Conservation (phyloP, 2,113 vertebrate genomes). For the Formicarius rufipectus region DNA sequence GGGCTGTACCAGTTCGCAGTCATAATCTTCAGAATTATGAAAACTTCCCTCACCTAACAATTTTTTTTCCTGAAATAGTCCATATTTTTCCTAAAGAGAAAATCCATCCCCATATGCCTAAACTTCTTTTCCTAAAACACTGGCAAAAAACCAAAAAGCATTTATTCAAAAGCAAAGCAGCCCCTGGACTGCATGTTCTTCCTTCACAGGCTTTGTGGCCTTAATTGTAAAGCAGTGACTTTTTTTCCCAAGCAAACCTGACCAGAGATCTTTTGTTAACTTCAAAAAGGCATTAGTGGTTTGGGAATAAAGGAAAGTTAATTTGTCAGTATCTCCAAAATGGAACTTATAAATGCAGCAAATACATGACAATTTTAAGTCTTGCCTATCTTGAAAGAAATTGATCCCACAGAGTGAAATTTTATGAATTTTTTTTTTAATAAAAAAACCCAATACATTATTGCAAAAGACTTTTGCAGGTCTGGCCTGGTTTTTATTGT, state of each 20-base stretch:
- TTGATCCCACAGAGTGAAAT: neutral
- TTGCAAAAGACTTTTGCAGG: neutral
- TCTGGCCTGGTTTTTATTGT: neutral
- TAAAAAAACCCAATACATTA: neutral
- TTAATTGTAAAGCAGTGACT: neutral
- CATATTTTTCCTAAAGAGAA: neutral
- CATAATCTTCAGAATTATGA: neutral
- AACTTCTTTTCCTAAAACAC: neutral
- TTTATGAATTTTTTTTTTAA: neutral
- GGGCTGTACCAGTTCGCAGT: neutral
- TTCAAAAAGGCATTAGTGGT: neutral
- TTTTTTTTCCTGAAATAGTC: neutral
- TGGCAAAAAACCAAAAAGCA: neutral
- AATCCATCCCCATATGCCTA: neutral
- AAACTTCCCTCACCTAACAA: neutral
- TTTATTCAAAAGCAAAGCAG: neutral
- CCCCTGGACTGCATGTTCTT: fast-evolving
- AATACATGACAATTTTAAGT: fast-evolving
- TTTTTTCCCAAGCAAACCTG: neutral
- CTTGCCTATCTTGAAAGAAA: neutral
- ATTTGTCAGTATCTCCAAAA: neutral
- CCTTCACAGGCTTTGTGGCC: neutral
- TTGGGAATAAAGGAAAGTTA: neutral
- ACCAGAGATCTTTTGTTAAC: constrained; percentile 9
- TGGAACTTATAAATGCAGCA: neutral